phyloP scores from a whole-genome alignment of 2,797 vertebrate genomes.

The Artibeus jamaicensis region DNA sequence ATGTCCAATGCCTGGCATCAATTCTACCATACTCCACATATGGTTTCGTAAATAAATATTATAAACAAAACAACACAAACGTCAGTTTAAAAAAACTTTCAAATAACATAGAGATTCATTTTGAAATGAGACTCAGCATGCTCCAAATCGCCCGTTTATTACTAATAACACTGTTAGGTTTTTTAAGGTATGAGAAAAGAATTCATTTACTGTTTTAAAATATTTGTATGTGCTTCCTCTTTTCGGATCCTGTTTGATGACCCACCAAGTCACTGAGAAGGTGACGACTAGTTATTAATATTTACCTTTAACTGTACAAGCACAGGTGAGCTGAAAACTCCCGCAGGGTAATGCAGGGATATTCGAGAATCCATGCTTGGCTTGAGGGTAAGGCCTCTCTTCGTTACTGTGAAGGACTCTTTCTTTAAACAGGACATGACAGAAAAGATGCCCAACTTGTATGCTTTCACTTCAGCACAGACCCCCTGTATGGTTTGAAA shows the following conservation, averaged over 20 bases:
- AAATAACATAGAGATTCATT: neutral
- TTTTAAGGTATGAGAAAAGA: neutral
- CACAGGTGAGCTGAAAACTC: conserved; percentile 84
- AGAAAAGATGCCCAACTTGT: conserved; percentile 90
- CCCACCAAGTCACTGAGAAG: neutral
- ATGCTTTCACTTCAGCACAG: conserved; percentile 88
- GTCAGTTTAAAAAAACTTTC: neutral
- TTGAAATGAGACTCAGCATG: neutral
- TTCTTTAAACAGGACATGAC: conserved; percentile 91
- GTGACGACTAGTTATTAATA: neutral
- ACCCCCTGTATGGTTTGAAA: conserved; percentile 81
- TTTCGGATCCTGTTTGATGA: neutral
- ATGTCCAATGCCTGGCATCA: neutral
- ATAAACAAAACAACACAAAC: neutral
- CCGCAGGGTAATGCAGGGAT: conserved; percentile 87
- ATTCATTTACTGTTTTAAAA: neutral
- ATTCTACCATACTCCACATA: neutral
- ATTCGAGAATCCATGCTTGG: conserved; percentile 87
- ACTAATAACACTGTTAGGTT: neutral
- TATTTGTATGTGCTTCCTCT: neutral
- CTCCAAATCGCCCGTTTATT: neutral
- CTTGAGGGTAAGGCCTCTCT: conserved; percentile 85
- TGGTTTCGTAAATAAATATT: neutral
- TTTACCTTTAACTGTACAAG: conserved; percentile 76
- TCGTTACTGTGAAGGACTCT: conserved; percentile 90